Evolutionary conservation across 2,797 vertebrate genomes (phyloP).

Genomic region (Lagodon rhomboides): DNA sequence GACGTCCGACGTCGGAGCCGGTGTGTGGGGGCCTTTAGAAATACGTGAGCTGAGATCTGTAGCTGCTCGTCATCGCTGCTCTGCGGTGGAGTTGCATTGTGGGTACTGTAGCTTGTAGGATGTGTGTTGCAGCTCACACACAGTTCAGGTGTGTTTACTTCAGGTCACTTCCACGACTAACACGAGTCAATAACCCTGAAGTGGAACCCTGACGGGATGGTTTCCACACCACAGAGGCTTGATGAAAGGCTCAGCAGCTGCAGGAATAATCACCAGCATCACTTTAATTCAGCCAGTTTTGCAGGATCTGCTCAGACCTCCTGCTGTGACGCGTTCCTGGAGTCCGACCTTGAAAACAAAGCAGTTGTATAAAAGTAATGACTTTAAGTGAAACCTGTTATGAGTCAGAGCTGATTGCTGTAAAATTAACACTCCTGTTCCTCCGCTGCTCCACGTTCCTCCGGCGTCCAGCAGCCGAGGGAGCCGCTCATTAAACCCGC

Average conservation of each 20-base stretch:
- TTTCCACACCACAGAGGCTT: background rate
- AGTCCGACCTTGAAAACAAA: background rate
- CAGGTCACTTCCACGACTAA: too few species aligned
- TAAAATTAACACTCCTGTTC: background rate
- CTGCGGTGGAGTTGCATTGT: too few species aligned
- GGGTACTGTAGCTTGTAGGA: too few species aligned
- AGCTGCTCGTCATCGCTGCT: too few species aligned
- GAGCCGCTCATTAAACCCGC: background rate
- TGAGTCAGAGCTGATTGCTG: background rate
- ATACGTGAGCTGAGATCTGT: too few species aligned
- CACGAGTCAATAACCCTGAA: too few species aligned
- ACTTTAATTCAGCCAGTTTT: background rate
- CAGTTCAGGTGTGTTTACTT: too few species aligned
- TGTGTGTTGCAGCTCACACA: too few species aligned
- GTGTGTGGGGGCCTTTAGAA: too few species aligned
- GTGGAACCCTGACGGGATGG: too few species aligned
- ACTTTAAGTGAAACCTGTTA: background rate
- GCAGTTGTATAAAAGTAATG: background rate
- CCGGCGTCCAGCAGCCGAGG: background rate
- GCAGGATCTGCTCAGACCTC: background rate
- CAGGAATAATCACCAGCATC: slow-evolving; percentile 9
- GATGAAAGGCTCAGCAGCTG: background rate
- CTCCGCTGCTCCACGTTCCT: background rate
- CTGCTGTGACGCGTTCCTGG: background rate
- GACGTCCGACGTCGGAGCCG: too few species aligned